phyloP scores from a whole-genome alignment of 1,140 invertebrate species.

The Spodoptera litura region DNA sequence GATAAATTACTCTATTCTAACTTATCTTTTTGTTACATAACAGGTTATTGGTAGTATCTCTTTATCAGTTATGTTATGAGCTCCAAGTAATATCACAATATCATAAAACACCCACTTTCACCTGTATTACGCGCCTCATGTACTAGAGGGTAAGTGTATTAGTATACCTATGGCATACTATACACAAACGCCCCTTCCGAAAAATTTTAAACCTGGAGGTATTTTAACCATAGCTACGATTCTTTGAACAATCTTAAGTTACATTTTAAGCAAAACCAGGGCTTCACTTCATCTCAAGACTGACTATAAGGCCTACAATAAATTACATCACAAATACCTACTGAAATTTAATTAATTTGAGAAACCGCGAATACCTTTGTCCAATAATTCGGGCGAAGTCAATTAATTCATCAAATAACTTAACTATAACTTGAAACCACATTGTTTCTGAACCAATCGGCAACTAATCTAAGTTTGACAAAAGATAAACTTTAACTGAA shows the following conservation, averaged over 20 bases:
- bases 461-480: slow-evolving; percentile 27
- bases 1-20: neutral
- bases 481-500: slow-evolving; percentile 22
- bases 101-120: too few species aligned
- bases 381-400: slow-evolving; percentile 27
- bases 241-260: neutral
- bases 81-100: too few species aligned
- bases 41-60: too few species aligned
- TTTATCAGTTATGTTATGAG: too few species aligned
- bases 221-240: too few species aligned
- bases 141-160: too few species aligned
- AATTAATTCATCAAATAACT: slow-evolving; percentile 46
- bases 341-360: slow-evolving; percentile 42
- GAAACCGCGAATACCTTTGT: slow-evolving; percentile 38
- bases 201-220: too few species aligned
- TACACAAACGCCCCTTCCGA: too few species aligned
- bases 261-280: slow-evolving; percentile 8
- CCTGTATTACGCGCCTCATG: too few species aligned
- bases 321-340: slow-evolving; percentile 41
- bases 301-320: slow-evolving; percentile 1
- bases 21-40: too few species aligned
- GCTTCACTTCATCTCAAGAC: slow-evolving; percentile 1
- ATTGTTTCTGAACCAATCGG: slow-evolving; percentile 39
- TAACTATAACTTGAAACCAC: slow-evolving; percentile 38
- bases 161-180: too few species aligned